Conservation (phyloP, 2,113 vertebrate genomes). For the Clupea harengus region DNA sequence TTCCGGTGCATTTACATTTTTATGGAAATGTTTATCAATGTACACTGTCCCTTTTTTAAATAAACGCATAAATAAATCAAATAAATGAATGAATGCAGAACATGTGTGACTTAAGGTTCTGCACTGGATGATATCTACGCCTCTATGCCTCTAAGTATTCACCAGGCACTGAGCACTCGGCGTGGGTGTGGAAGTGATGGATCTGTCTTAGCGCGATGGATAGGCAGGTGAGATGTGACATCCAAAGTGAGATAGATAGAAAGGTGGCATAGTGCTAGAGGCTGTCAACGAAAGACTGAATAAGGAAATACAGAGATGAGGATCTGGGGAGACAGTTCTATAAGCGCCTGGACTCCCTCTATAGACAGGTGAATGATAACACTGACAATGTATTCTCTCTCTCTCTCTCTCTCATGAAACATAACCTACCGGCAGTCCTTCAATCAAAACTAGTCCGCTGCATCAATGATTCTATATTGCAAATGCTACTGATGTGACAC, state of each 20-base stretch:
- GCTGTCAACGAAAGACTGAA: constrained; percentile 34
- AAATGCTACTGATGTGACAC: background rate
- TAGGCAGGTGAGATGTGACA: background rate
- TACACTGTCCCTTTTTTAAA: no score
- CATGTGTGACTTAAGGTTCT: constrained; percentile 8
- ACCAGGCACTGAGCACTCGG: background rate
- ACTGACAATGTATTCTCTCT: constrained; percentile 20
- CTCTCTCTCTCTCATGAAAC: constrained; percentile 9
- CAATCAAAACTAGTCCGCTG: background rate
- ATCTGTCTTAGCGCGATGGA: constrained; percentile 18
- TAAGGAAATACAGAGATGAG: background rate
- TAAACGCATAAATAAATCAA: no score
- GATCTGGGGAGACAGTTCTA: constrained; percentile 1
- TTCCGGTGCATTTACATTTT: no score
- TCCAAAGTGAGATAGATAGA: constrained; percentile 15
- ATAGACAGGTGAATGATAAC: constrained; percentile 30
- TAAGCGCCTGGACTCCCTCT: constrained; percentile 30
- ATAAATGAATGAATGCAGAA: background rate
- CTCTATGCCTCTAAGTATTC: background rate
- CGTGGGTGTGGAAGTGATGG: background rate
- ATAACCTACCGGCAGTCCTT: background rate
- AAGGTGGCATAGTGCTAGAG: constrained; percentile 23
- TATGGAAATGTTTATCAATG: no score
- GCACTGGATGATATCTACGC: background rate
- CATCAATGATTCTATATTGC: background rate